These are phyloP conservation scores for Scaptomyza caliginosa DNA, from an alignment of 2,888 invertebrate species.

Conservation along the genomic window DNA sequence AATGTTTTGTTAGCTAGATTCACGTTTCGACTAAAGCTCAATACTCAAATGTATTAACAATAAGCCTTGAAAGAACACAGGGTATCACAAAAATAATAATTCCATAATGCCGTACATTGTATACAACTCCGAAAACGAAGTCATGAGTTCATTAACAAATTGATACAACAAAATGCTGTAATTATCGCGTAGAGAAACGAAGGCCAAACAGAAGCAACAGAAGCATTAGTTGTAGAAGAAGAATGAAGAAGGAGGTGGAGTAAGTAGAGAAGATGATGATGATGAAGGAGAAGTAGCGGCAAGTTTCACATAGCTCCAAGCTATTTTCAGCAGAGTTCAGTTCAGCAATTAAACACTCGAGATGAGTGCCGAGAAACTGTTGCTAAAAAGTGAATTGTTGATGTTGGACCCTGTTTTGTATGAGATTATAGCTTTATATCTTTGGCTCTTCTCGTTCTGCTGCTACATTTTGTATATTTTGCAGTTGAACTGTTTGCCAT, in stretches of 20 bases:
- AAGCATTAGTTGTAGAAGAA: neutral
- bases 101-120: conserved; percentile 36
- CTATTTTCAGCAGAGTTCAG: conserved; percentile 74
- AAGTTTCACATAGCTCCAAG: conserved; percentile 66
- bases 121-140: conserved; percentile 34
- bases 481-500: conserved; percentile 64
- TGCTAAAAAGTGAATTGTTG: conserved; percentile 14
- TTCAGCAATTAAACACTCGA: conserved; percentile 77
- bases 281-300: conserved; percentile 8
- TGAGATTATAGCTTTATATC: conserved; percentile 9
- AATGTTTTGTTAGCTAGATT: no score
- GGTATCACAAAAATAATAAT: conserved; percentile 31
- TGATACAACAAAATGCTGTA: conserved; percentile 80
- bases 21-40: no score
- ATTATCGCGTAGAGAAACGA: conserved; percentile 70
- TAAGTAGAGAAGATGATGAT: neutral
- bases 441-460: neutral
- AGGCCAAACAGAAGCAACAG: conserved; percentile 55
- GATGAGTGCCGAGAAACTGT: conserved; percentile 31
- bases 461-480: conserved; percentile 26
- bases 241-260: neutral
- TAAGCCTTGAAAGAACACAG: no score
- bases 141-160: conserved; percentile 77
- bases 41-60: no score
- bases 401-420: neutral